Evolutionary conservation across 2,113 vertebrate species (phyloP).

Genomic region (Anolis carolinensis): DNA sequence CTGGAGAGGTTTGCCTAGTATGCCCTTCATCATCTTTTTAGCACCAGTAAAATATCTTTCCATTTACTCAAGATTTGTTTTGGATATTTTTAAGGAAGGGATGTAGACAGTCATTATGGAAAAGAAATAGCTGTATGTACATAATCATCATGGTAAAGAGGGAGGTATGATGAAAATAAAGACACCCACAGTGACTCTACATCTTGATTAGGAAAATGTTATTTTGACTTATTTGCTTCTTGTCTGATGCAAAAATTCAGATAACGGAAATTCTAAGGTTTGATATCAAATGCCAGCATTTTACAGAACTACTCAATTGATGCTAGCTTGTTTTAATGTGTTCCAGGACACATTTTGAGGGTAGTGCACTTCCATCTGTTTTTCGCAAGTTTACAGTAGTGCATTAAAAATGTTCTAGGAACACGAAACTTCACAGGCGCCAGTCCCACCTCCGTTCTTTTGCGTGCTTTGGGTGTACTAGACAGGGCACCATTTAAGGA

Average conservation of each 20-base stretch:
- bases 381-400: constrained; percentile 5
- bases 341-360: constrained; percentile 1
- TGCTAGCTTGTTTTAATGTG: not conserved
- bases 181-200: not conserved
- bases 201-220: not conserved
- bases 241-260: not conserved
- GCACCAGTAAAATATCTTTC: not conserved
- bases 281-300: not conserved
- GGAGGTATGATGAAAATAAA: not conserved
- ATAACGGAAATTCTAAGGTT: not conserved
- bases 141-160: not conserved
- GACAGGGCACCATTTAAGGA: not conserved
- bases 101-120: not conserved
- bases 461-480: not conserved
- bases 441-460: not conserved
- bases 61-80: not conserved
- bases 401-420: not conserved
- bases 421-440: not conserved
- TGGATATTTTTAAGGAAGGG: not conserved
- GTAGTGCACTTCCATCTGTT: constrained; percentile 11
- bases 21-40: not conserved
- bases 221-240: not conserved
- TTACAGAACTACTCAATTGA: not conserved
- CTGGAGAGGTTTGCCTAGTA: too few relatives aligned
- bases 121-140: not conserved